Percentiles rank a stretch among this genome's conserved stretches.
phyloP scores from a whole-genome alignment of 1,140 invertebrate species.

The Oscheius sp. region DNA sequence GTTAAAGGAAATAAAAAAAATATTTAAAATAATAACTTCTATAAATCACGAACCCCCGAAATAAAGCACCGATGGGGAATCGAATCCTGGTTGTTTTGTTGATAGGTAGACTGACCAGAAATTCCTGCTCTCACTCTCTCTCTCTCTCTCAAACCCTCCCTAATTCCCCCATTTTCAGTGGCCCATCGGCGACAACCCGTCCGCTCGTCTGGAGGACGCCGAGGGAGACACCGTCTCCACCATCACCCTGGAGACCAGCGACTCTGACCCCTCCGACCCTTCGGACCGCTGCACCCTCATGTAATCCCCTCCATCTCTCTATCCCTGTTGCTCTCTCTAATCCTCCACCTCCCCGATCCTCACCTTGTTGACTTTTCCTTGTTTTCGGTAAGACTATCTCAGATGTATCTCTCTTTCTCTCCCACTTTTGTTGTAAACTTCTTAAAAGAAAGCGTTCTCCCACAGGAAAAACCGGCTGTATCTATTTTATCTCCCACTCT shows the following conservation, averaged over 20 bases:
- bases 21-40: too few relatives aligned
- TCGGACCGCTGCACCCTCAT: slow-evolving; percentile 39
- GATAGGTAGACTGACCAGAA: neutral
- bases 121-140: neutral
- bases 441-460: too few relatives aligned
- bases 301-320: slow-evolving; percentile 3
- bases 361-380: neutral
- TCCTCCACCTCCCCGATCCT: neutral
- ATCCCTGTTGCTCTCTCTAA: neutral
- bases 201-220: slow-evolving; percentile 22
- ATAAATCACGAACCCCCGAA: too few relatives aligned
- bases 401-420: neutral
- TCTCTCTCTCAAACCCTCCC: neutral
- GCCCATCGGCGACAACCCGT: slow-evolving; percentile 40
- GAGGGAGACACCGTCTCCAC: slow-evolving; percentile 35
- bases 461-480: too few relatives aligned
- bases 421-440: too few relatives aligned
- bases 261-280: slow-evolving; percentile 33
- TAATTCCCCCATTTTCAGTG: slow-evolving; percentile 22
- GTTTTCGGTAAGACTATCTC: neutral
- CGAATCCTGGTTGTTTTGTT: too few relatives aligned
- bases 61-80: too few relatives aligned
- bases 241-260: slow-evolving; percentile 27
- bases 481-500: too few relatives aligned
- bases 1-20: too few relatives aligned